Evolutionary conservation across 2,888 invertebrate genomes (phyloP), one percentile per base, ranked within the genome.

Genomic region (Cataglyphis rosenhaueri): DNA sequence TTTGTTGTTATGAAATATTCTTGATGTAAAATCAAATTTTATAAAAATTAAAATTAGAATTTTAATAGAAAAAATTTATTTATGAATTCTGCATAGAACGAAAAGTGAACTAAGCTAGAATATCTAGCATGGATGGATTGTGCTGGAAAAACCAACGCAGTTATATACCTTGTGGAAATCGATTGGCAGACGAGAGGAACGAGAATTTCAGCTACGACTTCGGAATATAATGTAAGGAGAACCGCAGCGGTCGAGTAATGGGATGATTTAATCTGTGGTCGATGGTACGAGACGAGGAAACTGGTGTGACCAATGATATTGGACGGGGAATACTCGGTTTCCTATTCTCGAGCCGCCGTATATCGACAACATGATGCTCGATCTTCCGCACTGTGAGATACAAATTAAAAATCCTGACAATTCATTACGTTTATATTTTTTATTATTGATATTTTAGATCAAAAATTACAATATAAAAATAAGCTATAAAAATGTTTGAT

Each of bases 181-280:
- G 75, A 79, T 79, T 74, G 78, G 35, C 44, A 44, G n/a, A 1
- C 74, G 74, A 74, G 44, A 44, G 75, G 32, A 35, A 79, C 38
- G 78, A 73, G 78, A 61, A 79, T 79, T 79, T 44, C 44, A 59
- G 44, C 59, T 71, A 79, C 78, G 57, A 59, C 38, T 79, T 32
- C 29, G 38, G 78, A 79, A 79, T 79, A 78, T 78, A 78, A 78
- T 78, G 78, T 71, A 79, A 79, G 74, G 78, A 79, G 70, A 82
- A 78, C 78, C 82, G 74, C 65, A 75, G 64, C 70, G 75, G 81
- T 78, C 48, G 76, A 52, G 81, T 88, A 84, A 88, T 88, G 48
- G 81, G 82, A 86, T 84, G 88, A 87, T 87, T 87, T 88, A 88
- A 87, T 84, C 84, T 82, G 88, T 79, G 84, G 88, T 81, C 81